Evolutionary conservation across 2,888 invertebrate species (phyloP).

Genomic region (Cosmia trapezina): DNA sequence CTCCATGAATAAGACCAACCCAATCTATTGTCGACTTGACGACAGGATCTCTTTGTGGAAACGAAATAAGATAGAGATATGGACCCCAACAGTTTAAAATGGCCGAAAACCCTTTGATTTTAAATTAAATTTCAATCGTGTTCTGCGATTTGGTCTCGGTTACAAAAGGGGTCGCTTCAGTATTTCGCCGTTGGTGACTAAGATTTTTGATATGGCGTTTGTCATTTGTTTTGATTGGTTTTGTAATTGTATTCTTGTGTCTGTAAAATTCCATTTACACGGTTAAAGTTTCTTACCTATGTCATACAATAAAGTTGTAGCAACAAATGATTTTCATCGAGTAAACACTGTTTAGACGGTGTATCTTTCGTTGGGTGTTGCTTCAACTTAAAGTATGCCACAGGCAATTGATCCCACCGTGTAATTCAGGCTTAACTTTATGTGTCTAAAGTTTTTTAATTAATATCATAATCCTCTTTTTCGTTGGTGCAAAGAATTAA

Average conservation of each 20-base stretch:
- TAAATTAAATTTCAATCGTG: conserved; percentile 61
- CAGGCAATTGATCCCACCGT: too few species aligned
- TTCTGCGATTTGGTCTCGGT: conserved; percentile 7
- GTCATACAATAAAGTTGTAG: too few species aligned
- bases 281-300: too few species aligned
- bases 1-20: conserved; percentile 36
- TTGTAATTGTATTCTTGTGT: not conserved
- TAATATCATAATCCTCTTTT: too few species aligned
- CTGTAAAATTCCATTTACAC: too few species aligned
- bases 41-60: conserved; percentile 57
- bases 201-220: not conserved
- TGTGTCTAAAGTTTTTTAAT: too few species aligned
- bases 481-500: too few species aligned
- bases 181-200: conserved; percentile 6
- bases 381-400: too few species aligned
- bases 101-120: conserved; percentile 45
- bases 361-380: too few species aligned
- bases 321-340: too few species aligned
- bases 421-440: too few species aligned
- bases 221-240: not conserved
- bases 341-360: too few species aligned
- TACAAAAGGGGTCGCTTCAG: conserved; percentile 16
- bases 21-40: conserved; percentile 52
- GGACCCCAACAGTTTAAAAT: conserved; percentile 50
- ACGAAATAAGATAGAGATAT: conserved; percentile 62